These are phyloP conservation scores for Chrysina gloriosa DNA, from an alignment of 2,888 invertebrate species.

Conservation along the genomic window DNA sequence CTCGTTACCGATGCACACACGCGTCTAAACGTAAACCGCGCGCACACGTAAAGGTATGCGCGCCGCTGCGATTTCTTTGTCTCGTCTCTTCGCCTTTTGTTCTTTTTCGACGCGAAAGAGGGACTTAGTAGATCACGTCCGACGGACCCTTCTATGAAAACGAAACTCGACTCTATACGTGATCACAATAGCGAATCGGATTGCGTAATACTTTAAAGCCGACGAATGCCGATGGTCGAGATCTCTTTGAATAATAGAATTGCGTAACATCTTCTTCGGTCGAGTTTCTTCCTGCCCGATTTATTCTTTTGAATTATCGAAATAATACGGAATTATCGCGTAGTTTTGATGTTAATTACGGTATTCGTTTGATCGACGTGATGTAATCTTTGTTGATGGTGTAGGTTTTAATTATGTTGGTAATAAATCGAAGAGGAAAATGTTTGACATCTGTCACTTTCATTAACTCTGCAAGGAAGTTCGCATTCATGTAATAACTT, in stretches of 20 bases:
- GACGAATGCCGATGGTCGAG: background rate
- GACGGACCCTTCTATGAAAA: constrained; percentile 1
- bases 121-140: background rate
- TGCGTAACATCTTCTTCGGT: background rate
- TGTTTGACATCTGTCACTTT: too few relatives aligned
- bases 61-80: constrained; percentile 22
- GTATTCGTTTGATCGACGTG: too few relatives aligned
- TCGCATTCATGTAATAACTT: too few relatives aligned
- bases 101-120: background rate
- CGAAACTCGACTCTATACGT: background rate
- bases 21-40: too few relatives aligned
- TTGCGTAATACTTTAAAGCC: constrained; percentile 15
- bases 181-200: constrained; percentile 15
- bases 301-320: background rate
- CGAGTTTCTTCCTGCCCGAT: background rate
- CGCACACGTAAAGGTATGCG: background rate
- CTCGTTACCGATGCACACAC: background rate
- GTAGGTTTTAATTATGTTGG: too few relatives aligned
- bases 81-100: background rate
- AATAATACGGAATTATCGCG: background rate
- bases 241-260: constrained; percentile 2
- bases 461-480: too few relatives aligned
- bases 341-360: too few relatives aligned
- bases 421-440: too few relatives aligned
- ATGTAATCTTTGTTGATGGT: too few relatives aligned